A percentile compares a stretch with the other conserved stretches of the same genome.
phyloP scores from a whole-genome alignment of 2,797 vertebrate species.

The Pseudocheirus occidentalis region DNA sequence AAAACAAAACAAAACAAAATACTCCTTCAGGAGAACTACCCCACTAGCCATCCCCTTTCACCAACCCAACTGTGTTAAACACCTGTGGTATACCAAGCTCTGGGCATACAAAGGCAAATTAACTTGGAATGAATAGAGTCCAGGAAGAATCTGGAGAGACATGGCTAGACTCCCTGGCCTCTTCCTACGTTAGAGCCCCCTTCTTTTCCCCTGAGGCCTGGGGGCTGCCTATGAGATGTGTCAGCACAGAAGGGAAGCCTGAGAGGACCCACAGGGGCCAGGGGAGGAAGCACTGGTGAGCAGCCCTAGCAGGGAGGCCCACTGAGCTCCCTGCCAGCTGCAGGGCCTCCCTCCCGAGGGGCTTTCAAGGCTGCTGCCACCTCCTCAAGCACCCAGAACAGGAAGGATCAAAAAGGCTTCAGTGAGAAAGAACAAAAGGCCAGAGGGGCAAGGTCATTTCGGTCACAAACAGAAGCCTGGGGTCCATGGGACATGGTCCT shows the following conservation, averaged over 20 bases:
- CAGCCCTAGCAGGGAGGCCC: no score
- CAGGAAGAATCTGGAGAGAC: not conserved
- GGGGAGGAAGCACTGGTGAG: no score
- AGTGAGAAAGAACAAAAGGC: not conserved
- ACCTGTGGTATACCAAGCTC: no score
- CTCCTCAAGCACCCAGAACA: no score
- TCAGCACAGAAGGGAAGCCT: not conserved
- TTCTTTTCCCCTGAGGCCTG: not conserved
- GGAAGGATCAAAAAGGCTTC: not conserved
- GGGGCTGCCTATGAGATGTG: no score
- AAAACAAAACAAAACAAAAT: not conserved
- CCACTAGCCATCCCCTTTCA: not conserved
- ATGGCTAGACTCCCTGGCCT: not conserved
- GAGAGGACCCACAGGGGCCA: not conserved
- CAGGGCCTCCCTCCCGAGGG: no score
- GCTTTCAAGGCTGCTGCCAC: no score
- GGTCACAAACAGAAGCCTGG: no score
- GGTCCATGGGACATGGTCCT: no score
- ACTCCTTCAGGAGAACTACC: not conserved
- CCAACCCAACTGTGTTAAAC: no score
- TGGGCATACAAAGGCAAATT: no score
- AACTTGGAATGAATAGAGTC: no score
- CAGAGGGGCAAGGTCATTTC: not conserved
- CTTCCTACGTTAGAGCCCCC: not conserved
- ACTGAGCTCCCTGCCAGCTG: not conserved